Evolutionary conservation across 2,797 vertebrate species (phyloP).

Genomic region (Gymnothorax javanicus): DNA sequence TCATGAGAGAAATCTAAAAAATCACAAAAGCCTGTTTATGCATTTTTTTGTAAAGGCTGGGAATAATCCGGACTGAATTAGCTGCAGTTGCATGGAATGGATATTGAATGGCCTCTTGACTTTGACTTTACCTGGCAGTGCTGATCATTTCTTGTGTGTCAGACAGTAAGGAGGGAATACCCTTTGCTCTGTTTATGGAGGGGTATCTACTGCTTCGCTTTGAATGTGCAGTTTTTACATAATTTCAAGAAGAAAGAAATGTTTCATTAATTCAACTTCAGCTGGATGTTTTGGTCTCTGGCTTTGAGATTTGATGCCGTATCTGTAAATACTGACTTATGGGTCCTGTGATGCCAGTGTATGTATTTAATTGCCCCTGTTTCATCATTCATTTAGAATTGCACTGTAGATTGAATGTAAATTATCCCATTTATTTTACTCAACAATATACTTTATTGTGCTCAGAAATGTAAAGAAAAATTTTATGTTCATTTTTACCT

Average conservation of each 20-base stretch:
- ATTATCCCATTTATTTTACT: neutral
- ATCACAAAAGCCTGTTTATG: neutral
- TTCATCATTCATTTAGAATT: neutral
- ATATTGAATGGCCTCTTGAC: neutral
- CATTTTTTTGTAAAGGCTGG: neutral
- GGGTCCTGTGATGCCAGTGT: neutral
- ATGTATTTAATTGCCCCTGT: neutral
- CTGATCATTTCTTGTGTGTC: neutral
- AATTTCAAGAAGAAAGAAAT: neutral
- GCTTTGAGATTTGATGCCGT: neutral
- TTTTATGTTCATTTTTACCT: neutral
- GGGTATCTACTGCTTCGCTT: neutral
- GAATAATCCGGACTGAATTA: neutral
- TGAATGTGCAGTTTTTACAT: neutral
- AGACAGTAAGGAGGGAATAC: neutral
- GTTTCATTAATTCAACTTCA: neutral
- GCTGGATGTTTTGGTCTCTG: neutral
- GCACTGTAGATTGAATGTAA: neutral
- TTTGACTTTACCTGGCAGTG: neutral
- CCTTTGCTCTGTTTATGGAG: neutral
- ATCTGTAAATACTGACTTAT: neutral
- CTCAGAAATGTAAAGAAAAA: neutral
- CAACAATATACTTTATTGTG: neutral
- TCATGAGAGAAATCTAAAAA: conserved; percentile 1
- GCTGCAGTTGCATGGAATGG: neutral